Evolutionary conservation across 2,888 invertebrate genomes (phyloP).

Genomic region (Scaeva pyrastri): DNA sequence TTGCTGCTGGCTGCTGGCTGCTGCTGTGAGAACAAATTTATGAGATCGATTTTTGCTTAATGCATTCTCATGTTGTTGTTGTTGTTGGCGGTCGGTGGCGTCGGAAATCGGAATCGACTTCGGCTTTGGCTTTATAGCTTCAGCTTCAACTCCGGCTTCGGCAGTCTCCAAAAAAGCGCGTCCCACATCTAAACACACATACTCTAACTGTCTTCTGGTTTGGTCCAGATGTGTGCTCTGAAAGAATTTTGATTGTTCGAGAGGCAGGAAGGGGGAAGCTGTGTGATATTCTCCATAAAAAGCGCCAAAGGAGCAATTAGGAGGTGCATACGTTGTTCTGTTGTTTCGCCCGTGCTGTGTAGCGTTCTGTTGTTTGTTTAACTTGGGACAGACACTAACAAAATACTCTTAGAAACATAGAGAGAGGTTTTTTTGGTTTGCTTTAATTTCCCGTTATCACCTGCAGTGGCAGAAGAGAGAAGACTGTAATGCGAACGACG

Average conservation of each 20-base stretch:
- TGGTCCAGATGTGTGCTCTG: constrained; percentile 51
- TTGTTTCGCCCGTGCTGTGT: constrained; percentile 58
- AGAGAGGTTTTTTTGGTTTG: constrained; percentile 42
- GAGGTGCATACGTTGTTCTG: constrained; percentile 84
- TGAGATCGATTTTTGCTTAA: constrained; percentile 84
- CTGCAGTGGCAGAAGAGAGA: constrained; percentile 60
- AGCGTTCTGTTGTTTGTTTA: constrained; percentile 52
- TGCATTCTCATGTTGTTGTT: constrained; percentile 83
- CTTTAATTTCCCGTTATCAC: constrained; percentile 70
- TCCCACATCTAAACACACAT: constrained; percentile 61
- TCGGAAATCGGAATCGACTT: constrained; percentile 4
- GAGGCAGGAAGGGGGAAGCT: neutral
- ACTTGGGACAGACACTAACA: constrained; percentile 58
- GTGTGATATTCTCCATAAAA: constrained; percentile 58
- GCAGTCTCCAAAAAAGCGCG: constrained; percentile 54
- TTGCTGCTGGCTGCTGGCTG: constrained; percentile 20
- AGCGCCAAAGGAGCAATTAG: constrained; percentile 82
- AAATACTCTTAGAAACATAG: constrained; percentile 57
- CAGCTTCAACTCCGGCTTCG: neutral
- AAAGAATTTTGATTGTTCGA: constrained; percentile 8
- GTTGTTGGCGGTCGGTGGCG: constrained; percentile 31
- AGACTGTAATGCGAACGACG: constrained; percentile 15
- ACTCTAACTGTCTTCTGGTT: too few species aligned
- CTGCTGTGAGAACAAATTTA: constrained; percentile 82
- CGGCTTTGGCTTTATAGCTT: too few species aligned